Evolutionary conservation across 2,888 invertebrate genomes (phyloP).

Genomic region (Pollenia amentaria): DNA sequence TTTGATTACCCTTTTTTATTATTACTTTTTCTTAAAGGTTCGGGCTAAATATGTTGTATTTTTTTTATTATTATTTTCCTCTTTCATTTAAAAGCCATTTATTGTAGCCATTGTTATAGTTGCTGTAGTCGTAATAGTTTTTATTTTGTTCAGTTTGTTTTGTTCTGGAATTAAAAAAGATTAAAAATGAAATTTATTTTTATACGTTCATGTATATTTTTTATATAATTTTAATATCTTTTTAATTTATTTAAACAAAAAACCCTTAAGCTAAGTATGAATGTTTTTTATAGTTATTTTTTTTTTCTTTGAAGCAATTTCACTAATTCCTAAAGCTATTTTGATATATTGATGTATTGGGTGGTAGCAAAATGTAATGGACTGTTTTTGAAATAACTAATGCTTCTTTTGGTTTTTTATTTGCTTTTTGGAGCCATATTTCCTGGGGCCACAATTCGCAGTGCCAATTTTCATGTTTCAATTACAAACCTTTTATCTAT

Average conservation of each 20-base stretch:
- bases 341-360: constrained; percentile 58
- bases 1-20: constrained; percentile 56
- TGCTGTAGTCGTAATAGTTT: constrained; percentile 11
- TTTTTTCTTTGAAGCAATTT: constrained; percentile 55
- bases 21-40: constrained; percentile 26
- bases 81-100: constrained; percentile 21
- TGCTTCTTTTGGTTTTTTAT: background rate
- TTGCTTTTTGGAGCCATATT: background rate
- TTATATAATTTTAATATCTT: constrained; percentile 52
- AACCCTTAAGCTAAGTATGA: constrained; percentile 32
- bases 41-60: constrained; percentile 14
- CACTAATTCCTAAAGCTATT: constrained; percentile 66
- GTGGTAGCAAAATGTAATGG: constrained; percentile 14
- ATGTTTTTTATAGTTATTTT: constrained; percentile 38
- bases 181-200: background rate
- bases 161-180: constrained; percentile 57
- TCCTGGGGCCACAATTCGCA: no score
- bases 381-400: no score
- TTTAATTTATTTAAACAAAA: constrained; percentile 64
- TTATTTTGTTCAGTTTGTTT: constrained; percentile 21
- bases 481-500: no score
- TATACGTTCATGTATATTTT: background rate
- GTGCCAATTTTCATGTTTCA: no score
- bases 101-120: constrained; percentile 15
- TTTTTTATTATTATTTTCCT: background rate